Conservation (phyloP, 2,888 invertebrate genomes). For the Drosophila formosana region DNA sequence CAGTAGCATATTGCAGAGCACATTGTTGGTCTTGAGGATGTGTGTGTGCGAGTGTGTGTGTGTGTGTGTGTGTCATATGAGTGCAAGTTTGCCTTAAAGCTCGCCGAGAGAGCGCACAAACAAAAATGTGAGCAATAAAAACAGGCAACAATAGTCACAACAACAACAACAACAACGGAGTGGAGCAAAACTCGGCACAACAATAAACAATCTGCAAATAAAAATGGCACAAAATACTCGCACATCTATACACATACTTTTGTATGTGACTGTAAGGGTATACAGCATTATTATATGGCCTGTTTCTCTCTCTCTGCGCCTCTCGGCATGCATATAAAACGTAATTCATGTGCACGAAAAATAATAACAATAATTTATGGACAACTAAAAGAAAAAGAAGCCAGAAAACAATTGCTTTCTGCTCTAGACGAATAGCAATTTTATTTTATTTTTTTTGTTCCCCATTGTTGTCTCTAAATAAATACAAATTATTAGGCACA, state of each 20-base stretch:
- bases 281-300: conserved; percentile 10
- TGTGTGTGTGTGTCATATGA: conserved; percentile 41
- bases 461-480: conserved; percentile 30
- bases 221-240: conserved; percentile 54
- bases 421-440: conserved; percentile 24
- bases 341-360: conserved; percentile 51
- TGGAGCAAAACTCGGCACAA: conserved; percentile 32
- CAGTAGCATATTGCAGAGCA: conserved; percentile 31
- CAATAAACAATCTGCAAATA: conserved; percentile 74
- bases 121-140: conserved; percentile 60
- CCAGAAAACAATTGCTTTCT: conserved; percentile 9
- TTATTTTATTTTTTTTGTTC: conserved; percentile 22
- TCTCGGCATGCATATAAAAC: conserved; percentile 55
- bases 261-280: conserved; percentile 14
- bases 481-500: conserved; percentile 56
- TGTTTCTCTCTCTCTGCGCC: conserved; percentile 21
- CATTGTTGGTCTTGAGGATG: conserved; percentile 13
- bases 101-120: conserved; percentile 35
- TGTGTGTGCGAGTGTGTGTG: conserved; percentile 17
- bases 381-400: conserved; percentile 39
- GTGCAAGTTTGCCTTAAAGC: conserved; percentile 62
- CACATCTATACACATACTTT: background rate
- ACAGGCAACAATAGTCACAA: conserved; percentile 30
- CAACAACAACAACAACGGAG: conserved; percentile 22
- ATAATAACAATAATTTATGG: conserved; percentile 50